phyloP scores from a whole-genome alignment of 2,888 invertebrate genomes.

The Mamestra brassicae region DNA sequence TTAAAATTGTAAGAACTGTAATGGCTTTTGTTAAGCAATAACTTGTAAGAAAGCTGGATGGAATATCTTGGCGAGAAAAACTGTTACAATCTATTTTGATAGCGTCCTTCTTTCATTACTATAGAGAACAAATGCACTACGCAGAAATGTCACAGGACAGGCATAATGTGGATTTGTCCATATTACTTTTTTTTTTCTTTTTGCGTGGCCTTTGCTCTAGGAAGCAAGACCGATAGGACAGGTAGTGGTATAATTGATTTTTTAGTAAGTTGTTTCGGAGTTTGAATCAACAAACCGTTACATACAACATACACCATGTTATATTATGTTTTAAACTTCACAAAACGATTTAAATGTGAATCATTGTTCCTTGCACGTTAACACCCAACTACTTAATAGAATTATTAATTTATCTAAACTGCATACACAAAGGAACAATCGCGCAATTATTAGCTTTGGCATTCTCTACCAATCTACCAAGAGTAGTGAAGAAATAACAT shows the following conservation, averaged over 20 bases:
- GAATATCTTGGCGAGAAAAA: slow-evolving; percentile 55
- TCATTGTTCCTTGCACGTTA: background rate
- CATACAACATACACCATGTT: too few relatives aligned
- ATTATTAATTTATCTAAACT: too few relatives aligned
- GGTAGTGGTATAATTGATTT: too few relatives aligned
- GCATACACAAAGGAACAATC: too few relatives aligned
- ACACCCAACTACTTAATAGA: slow-evolving; percentile 7
- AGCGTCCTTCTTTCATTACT: slow-evolving; percentile 72
- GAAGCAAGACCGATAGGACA: too few relatives aligned
- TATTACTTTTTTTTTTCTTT: background rate
- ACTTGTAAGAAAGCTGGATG: slow-evolving; percentile 40
- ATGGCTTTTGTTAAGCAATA: slow-evolving; percentile 41
- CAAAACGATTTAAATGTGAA: background rate
- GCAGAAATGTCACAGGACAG: slow-evolving; percentile 65
- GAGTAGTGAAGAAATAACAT: too few relatives aligned
- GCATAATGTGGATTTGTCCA: slow-evolving; percentile 66
- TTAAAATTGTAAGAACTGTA: slow-evolving; percentile 33
- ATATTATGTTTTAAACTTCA: too few relatives aligned
- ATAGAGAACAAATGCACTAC: slow-evolving; percentile 71
- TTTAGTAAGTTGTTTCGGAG: too few relatives aligned
- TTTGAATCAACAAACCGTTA: too few relatives aligned
- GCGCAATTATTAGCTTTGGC: too few relatives aligned
- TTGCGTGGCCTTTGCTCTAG: background rate
- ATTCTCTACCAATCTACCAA: too few relatives aligned
- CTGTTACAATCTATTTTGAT: slow-evolving; percentile 73